These are phyloP conservation scores for Bedellia somnulentella DNA, from an alignment of 2,888 invertebrate genomes.

Conservation along the genomic window DNA sequence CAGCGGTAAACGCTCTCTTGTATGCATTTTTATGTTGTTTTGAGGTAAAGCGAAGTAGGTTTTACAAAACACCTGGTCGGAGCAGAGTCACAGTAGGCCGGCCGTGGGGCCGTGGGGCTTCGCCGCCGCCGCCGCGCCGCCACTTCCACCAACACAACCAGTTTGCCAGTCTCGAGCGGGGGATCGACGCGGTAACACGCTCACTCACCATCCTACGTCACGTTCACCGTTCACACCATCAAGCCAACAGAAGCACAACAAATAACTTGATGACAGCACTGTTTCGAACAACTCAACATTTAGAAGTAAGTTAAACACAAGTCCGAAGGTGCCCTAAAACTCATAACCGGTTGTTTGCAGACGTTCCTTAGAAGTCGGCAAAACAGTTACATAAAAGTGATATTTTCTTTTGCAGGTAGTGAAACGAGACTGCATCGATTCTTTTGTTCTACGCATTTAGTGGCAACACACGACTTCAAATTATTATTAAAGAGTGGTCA, in stretches of 20 bases:
- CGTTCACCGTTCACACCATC: slow-evolving; percentile 3
- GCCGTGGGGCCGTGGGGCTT: slow-evolving; percentile 7
- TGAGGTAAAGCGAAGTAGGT: no score
- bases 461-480: slow-evolving; percentile 14
- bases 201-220: slow-evolving; percentile 2
- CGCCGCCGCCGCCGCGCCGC: no score
- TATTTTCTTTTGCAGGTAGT: slow-evolving; percentile 31
- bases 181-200: slow-evolving; percentile 9
- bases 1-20: no score
- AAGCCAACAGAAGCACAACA: slow-evolving; percentile 4
- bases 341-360: slow-evolving; percentile 2
- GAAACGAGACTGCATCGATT: slow-evolving; percentile 15
- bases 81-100: slow-evolving; percentile 9
- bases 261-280: slow-evolving; percentile 5
- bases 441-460: slow-evolving; percentile 25
- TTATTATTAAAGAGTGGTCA: slow-evolving; percentile 21
- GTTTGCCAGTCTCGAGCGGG: slow-evolving; percentile 11
- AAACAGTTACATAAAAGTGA: slow-evolving; percentile 37
- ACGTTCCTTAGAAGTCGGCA: slow-evolving; percentile 27
- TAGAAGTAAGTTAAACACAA: slow-evolving; percentile 3
- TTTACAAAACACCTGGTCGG: slow-evolving; percentile 3
- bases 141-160: neutral
- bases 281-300: slow-evolving; percentile 1
- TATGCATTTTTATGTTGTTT: no score
- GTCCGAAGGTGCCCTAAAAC: slow-evolving; percentile 9